Base-by-base conservation (phyloP, 2,113 vertebrate species). In the Cavia aperea region DNA sequence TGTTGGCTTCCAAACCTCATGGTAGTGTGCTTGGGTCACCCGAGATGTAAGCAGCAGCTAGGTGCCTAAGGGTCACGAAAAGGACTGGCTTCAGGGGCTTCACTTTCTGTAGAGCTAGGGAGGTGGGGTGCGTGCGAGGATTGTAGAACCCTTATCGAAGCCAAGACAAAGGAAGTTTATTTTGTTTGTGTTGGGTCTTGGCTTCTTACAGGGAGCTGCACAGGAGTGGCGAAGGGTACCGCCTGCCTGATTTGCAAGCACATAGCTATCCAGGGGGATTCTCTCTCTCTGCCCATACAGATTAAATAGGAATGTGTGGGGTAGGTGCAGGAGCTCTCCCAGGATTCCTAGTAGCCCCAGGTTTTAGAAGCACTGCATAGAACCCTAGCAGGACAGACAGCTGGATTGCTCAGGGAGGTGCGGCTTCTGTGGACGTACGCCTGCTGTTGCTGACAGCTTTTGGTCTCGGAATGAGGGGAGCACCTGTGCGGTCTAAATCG, bases 241-340 rank as follows among this genome's bases (percentile, higher is more conserved):
- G 33, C 39, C 29, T 26, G 8, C 24, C 46, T 77, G 46, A 51
- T 77, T 31, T 49, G 24, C 39, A 39, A 26, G n/a, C 23, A 26
- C 11, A 5, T 10, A 68, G 46, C 39, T 43, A 6, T 23, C 39
- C 3, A 0, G 19, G 7, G 19, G 9, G 43, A 54, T 21, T 43
- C 54, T 51, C 39, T 12, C 54, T 19, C 39, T 70, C 4, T 29
- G 21, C 12, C 63, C 18, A n/a, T 3, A n/a, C 2, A 0, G 12
- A 2, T n/a, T 65, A 13, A 2, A 8, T 65, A 36, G 23, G 77
- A 75, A 9, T 7, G 26, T 10, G 13, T 49, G 0, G 15, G 9
- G 7, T 11, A 54, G 43, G 8, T 31, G 24, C 83, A 23, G 5
- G 51, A 33, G 13, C 7, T 75, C 21, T 4, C 51, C 21, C 26